phyloP scores from a whole-genome alignment of 1,140 invertebrate genomes.

The Euglossa dilemma region DNA sequence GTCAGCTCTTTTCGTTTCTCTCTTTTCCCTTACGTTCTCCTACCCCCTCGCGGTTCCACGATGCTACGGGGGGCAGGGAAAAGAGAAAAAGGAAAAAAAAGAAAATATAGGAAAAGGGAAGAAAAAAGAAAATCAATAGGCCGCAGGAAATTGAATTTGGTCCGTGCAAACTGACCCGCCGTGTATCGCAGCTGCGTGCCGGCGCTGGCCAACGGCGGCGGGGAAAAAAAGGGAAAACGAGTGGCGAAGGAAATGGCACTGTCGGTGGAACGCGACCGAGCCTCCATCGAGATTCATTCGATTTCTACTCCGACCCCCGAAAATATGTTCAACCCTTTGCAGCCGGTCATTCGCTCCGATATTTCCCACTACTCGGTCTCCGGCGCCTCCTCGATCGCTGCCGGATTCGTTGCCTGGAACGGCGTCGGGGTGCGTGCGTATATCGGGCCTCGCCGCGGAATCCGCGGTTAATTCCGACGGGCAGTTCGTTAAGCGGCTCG shows the following conservation, averaged over 20 bases:
- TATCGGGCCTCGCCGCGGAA: neutral
- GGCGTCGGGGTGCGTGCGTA: neutral
- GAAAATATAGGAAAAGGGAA: fast-evolving
- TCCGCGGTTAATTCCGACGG: neutral
- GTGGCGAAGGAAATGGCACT: conserved; percentile 41
- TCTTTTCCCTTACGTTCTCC: no score
- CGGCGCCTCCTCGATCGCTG: no score
- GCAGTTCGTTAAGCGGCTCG: neutral
- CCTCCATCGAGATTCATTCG: conserved; percentile 50
- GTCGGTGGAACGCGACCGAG: conserved; percentile 33
- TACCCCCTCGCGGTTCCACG: neutral
- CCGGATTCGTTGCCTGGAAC: no score
- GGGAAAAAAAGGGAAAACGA: conserved; percentile 23
- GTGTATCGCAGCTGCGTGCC: conserved; percentile 45
- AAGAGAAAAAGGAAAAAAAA: neutral
- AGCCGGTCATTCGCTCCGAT: conserved; percentile 16
- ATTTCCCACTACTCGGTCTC: no score
- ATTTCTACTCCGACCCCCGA: conserved; percentile 22
- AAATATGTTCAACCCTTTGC: conserved; percentile 48
- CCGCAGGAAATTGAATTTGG: conserved; percentile 67
- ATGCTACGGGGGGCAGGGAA: neutral
- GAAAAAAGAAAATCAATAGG: conserved; percentile 1
- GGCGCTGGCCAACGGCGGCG: neutral
- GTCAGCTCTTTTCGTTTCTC: neutral
- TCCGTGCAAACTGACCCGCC: conserved; percentile 48